Percentiles rank a stretch among this genome's conserved stretches.
Conservation (phyloP, 2,797 vertebrate genomes). For the Oceanodroma leucorhoa region DNA sequence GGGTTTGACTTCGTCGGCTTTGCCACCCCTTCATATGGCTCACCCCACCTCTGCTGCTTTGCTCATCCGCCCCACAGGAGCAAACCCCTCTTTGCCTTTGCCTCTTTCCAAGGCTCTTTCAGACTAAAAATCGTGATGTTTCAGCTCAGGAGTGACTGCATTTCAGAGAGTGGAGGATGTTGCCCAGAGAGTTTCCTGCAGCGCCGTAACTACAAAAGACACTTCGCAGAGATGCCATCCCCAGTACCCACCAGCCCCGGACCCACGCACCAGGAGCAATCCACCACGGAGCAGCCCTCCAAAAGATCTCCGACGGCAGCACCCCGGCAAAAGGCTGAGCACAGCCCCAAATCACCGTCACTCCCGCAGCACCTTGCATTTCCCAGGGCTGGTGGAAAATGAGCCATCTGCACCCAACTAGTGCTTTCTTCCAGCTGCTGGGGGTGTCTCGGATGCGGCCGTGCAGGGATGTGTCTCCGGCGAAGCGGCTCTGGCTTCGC, state of each 20-base stretch:
- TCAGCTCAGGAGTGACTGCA: neutral
- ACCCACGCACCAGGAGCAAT: neutral
- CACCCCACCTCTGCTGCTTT: neutral
- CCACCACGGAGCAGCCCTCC: neutral
- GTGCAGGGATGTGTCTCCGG: neutral
- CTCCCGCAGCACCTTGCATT: neutral
- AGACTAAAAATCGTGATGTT: fast-evolving
- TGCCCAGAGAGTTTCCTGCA: neutral
- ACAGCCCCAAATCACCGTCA: too few relatives aligned
- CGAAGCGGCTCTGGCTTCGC: neutral
- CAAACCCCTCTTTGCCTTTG: neutral
- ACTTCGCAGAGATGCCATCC: neutral
- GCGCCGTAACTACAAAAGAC: neutral
- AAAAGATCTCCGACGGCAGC: neutral
- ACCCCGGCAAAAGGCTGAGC: neutral
- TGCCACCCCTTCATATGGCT: neutral
- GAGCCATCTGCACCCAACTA: neutral
- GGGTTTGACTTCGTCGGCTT: neutral
- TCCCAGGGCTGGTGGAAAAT: neutral
- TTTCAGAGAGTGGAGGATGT: neutral
- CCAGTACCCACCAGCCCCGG: too few relatives aligned
- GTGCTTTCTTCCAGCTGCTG: neutral
- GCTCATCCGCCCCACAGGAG: neutral
- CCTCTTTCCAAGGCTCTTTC: neutral
- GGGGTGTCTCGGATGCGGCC: neutral